These are phyloP conservation scores for Dicrostonyx torquatus DNA, from an alignment of 2,797 vertebrate genomes.

Conservation along the genomic window DNA sequence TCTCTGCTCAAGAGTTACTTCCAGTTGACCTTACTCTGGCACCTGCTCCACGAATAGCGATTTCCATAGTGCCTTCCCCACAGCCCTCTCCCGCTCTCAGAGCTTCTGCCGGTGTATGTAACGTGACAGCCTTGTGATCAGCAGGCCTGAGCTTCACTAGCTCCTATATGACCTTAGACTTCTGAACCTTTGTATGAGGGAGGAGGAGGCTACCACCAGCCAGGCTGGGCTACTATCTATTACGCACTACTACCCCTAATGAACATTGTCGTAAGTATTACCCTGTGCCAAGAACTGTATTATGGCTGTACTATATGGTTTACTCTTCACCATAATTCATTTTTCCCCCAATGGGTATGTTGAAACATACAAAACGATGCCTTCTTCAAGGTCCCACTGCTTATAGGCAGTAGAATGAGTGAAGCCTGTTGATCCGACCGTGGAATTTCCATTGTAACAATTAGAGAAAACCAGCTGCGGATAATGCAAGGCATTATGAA, in stretches of 20 bases:
- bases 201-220: background rate
- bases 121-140: background rate
- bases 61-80: background rate
- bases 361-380: background rate
- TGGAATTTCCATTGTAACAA: background rate
- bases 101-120: background rate
- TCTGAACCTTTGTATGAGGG: background rate
- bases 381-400: background rate
- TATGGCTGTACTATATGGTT: background rate
- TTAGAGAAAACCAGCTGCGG: background rate
- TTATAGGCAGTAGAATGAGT: background rate
- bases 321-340: background rate
- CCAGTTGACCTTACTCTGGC: background rate
- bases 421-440: background rate
- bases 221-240: background rate
- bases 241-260: background rate
- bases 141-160: background rate
- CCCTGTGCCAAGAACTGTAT: background rate
- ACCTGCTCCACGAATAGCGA: rapidly evolving
- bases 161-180: background rate
- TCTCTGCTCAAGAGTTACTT: background rate
- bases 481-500: background rate
- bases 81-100: background rate
- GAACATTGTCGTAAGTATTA: background rate
- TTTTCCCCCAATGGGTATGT: background rate